Base-by-base conservation (phyloP, 2,113 vertebrate genomes). In the Malaclemys terrapin region DNA sequence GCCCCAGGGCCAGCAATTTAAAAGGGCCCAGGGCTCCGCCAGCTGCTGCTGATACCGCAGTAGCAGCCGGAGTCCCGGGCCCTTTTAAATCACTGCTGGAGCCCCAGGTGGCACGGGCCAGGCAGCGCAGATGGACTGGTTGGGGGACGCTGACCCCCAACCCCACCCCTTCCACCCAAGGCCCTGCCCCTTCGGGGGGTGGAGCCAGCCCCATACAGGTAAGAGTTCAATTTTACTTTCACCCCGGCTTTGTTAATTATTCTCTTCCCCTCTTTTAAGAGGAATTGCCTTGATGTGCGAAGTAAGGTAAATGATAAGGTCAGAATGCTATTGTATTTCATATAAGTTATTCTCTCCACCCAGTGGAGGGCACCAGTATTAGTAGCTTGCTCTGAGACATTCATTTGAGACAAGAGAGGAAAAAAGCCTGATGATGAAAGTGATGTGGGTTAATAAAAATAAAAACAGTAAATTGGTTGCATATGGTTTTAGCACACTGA, bases 231-330 rank as follows among this genome's bases (percentile, higher is more conserved):
- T 53, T 53, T 53, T 53, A 53, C 52, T 53, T 53, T 53, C 52
- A 53, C 17, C 52, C 17, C 17, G 17, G 84, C 54, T 93, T 92
- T 95, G 84, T 59, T 94, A 94, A 96, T 94, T 91, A 97, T 87
- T 52, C 81, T 88, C 76, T 89, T 22, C 50, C 3, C 4, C 13
- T 17, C n/a, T 80, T 78, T 53, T 6, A 84, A 89, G 42, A 91
- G 80, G 0, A 89, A 76, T 85, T 80, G 82, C 88, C 95, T 95
- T 95, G 95, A 96, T 95, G 84, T 92, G 80, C 85, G 80, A 94
- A 91, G 90, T 52, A 90, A 95, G 92, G 83, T 85, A 80, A 91
- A 31, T 76, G 69, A 95, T 87, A 91, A 0, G 93, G 80, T 82
- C 84, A 91, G 89, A 97, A 91, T 31, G 13, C 78, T 80, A 42